Conservation (phyloP, 2,113 vertebrate species). For the Malurus elegans region DNA sequence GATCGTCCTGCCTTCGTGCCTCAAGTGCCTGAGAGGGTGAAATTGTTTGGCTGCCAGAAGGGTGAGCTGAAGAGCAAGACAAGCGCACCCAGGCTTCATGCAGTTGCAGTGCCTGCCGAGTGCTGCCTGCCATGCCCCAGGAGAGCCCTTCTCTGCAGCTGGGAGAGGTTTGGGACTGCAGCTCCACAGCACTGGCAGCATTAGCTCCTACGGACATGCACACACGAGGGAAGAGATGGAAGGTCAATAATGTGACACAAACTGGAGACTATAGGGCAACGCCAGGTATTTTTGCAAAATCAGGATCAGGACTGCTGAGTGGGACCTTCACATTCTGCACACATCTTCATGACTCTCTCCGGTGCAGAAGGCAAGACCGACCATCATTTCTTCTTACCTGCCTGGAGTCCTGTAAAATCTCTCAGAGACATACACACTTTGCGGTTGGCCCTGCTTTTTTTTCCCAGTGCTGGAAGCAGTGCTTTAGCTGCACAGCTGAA, state of each 20-base stretch:
- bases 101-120: background rate
- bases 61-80: background rate
- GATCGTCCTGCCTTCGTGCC: background rate
- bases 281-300: background rate
- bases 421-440: background rate
- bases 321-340: background rate
- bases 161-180: background rate
- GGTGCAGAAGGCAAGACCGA: background rate
- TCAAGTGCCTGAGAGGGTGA: background rate
- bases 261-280: background rate
- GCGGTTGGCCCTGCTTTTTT: background rate
- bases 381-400: background rate
- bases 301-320: background rate
- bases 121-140: background rate
- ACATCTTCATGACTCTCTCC: background rate
- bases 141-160: background rate
- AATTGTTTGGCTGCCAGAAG: background rate
- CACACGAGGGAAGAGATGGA: background rate
- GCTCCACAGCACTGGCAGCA: background rate
- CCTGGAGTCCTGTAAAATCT: background rate
- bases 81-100: accelerated
- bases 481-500: background rate
- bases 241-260: background rate
- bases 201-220: background rate
- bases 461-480: background rate